phyloP scores from a whole-genome alignment of 1,140 invertebrate genomes.

The Oryctes rhinoceros region DNA sequence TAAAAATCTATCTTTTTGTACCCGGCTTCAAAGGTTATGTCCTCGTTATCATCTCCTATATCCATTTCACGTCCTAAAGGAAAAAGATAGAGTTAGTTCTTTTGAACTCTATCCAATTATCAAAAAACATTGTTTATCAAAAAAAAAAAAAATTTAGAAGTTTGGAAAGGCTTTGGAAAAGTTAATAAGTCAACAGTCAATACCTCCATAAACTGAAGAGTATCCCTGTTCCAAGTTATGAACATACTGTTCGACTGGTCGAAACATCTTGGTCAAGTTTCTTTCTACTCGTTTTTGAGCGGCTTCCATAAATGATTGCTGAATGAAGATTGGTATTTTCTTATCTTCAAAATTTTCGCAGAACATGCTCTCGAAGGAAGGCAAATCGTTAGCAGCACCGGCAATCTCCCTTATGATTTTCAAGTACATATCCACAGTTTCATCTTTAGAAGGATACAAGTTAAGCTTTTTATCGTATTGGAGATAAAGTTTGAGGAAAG shows the following conservation, averaged over 20 bases:
- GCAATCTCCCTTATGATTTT: slow-evolving; percentile 62
- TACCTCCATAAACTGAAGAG: slow-evolving; percentile 40
- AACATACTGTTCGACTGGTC: slow-evolving; percentile 50
- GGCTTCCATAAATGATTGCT: slow-evolving; percentile 46
- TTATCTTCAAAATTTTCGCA: slow-evolving; percentile 44
- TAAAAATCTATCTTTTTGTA: slow-evolving; percentile 69
- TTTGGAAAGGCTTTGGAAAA: no score
- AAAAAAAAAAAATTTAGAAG: no score
- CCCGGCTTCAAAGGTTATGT: slow-evolving; percentile 65
- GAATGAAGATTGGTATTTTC: slow-evolving; percentile 48
- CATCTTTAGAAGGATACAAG: slow-evolving; percentile 62
- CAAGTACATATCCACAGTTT: slow-evolving; percentile 61
- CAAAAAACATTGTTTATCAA: no score
- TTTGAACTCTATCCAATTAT: no score
- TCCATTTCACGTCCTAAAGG: slow-evolving; percentile 47
- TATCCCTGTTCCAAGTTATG: slow-evolving; percentile 58
- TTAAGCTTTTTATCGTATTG: slow-evolving; percentile 63
- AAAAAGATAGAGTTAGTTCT: no score
- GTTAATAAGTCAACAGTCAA: no score
- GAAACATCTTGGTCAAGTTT: slow-evolving; percentile 49
- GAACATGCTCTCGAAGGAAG: slow-evolving; percentile 61
- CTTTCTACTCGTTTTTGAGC: slow-evolving; percentile 40
- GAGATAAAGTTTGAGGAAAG: slow-evolving; percentile 64
- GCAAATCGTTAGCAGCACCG: slow-evolving; percentile 62
- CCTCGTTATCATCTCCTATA: slow-evolving; percentile 55